Evolutionary conservation across 92 coral and sea anemone species (phyloP).

Genomic region (Metridium senile): DNA sequence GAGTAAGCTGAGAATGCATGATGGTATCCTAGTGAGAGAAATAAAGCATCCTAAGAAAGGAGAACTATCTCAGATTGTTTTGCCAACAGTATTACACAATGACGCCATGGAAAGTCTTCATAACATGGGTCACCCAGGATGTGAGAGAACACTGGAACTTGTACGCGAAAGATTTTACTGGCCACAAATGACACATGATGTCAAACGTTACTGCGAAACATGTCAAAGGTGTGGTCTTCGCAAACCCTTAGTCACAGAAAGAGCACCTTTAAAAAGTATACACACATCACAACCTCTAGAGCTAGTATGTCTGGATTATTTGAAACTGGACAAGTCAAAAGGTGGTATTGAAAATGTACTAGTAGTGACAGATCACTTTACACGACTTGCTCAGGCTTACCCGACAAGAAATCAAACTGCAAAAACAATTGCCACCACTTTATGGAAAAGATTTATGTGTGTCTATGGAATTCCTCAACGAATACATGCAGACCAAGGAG

Average conservation of each 20-base stretch:
- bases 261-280: constrained; percentile 49
- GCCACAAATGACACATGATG: constrained; percentile 44
- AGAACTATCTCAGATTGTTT: constrained; percentile 6
- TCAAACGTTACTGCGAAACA: constrained; percentile 32
- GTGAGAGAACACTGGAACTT: constrained; percentile 49
- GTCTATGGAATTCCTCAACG: constrained; percentile 58
- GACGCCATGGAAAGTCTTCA: constrained; percentile 9
- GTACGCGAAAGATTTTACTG: constrained; percentile 54
- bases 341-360: constrained; percentile 56
- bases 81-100: constrained; percentile 8
- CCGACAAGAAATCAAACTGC: constrained; percentile 17
- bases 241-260: constrained; percentile 33
- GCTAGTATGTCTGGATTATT: constrained; percentile 12
- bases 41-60: background rate
- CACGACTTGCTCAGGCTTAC: constrained; percentile 37
- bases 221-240: constrained; percentile 44
- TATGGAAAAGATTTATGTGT: constrained; percentile 24
- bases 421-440: background rate
- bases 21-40: constrained; percentile 39
- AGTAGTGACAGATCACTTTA: constrained; percentile 40
- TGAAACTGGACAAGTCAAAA: constrained; percentile 16
- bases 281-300: constrained; percentile 19
- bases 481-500: constrained; percentile 56
- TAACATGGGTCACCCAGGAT: constrained; percentile 43
- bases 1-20: background rate